Base-by-base conservation (phyloP, 2,888 invertebrate species). In the Subacronicta megacephala region DNA sequence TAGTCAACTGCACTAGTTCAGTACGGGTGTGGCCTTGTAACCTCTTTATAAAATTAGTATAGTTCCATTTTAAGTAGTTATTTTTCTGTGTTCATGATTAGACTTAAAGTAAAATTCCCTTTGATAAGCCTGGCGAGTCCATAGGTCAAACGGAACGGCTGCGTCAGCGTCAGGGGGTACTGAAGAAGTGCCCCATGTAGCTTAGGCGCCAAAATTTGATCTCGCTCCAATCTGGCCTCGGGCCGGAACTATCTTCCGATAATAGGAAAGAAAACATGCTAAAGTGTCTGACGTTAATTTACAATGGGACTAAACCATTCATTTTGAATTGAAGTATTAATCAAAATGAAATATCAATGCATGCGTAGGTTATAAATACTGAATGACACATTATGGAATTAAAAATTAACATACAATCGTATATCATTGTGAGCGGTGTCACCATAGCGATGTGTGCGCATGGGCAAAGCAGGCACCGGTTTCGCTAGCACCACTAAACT, bases 351-450 rank as follows among this genome's bases (percentile, higher is more conserved):
- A 72, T 58, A 49, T 37, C 54, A 47, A 59, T 35, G 51, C 37
- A 38, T 36, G 53, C 67, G 61, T 63, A 55, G 62, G 55, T 41
- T 37, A 63, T 58, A 66, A 64, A 74, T 56, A 67, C 33, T 31
- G 41, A 59, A 17, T 73, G 73, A 76, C 76, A 68, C 47, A 69
- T 71, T 61, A 57, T 41, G 7, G 47, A 62, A 69, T 71, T 50
- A 50, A 57, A 65, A 69, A 75, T 72, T 73, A 56, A 55, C 75
- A 75, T 75, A 75, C 76, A 76, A 75, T 75, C 65, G 57, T 76
- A 59, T 61, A 65, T 73, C 69, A 73, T 13, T 3, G 16, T 12
- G 9, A 36, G 31, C 17, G 9, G 37, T 46, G 42, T 31, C n/a
- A 31, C 31, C 2, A 16, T 38, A 46, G 47, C 17, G 35, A 15